These are phyloP conservation scores for Erebia ligea DNA, from an alignment of 2,888 invertebrate species.

Conservation along the genomic window DNA sequence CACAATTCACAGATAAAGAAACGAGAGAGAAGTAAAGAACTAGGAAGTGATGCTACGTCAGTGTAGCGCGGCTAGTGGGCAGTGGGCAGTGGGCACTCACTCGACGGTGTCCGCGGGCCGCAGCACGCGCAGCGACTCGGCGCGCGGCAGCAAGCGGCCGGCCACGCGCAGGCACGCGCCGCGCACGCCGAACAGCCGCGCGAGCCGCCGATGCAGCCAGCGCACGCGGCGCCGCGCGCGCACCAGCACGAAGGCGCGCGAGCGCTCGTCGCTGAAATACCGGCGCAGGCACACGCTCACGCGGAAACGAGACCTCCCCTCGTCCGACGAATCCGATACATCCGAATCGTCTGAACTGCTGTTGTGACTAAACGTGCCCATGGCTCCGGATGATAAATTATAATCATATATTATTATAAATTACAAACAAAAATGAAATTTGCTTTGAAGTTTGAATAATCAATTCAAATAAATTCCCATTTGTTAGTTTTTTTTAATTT, in stretches of 20 bases:
- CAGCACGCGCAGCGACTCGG: slow-evolving; percentile 61
- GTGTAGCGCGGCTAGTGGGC: neutral
- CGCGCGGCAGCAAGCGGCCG: slow-evolving; percentile 63
- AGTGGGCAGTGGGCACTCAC: too few relatives aligned
- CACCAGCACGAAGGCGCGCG: slow-evolving; percentile 41
- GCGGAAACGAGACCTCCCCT: slow-evolving; percentile 45
- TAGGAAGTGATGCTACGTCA: too few relatives aligned
- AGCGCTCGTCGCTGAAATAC: slow-evolving; percentile 57
- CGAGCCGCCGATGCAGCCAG: slow-evolving; percentile 58
- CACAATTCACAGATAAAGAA: too few relatives aligned
- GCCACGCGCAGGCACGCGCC: slow-evolving; percentile 45
- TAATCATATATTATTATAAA: too few relatives aligned
- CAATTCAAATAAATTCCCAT: too few relatives aligned
- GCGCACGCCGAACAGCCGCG: slow-evolving; percentile 51
- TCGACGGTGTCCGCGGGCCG: slow-evolving; percentile 55
- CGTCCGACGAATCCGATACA: slow-evolving; percentile 20
- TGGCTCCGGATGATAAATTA: too few relatives aligned
- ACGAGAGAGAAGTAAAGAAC: too few relatives aligned
- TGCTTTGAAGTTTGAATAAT: too few relatives aligned
- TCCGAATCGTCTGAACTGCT: slow-evolving; percentile 25
- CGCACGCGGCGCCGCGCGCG: slow-evolving; percentile 50
- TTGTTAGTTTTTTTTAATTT: too few relatives aligned
- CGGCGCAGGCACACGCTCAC: slow-evolving; percentile 56
- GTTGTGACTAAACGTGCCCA: neutral
- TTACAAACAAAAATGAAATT: too few relatives aligned